Conservation (phyloP, 23 tunicate species). For the Pegea sp. region DNA sequence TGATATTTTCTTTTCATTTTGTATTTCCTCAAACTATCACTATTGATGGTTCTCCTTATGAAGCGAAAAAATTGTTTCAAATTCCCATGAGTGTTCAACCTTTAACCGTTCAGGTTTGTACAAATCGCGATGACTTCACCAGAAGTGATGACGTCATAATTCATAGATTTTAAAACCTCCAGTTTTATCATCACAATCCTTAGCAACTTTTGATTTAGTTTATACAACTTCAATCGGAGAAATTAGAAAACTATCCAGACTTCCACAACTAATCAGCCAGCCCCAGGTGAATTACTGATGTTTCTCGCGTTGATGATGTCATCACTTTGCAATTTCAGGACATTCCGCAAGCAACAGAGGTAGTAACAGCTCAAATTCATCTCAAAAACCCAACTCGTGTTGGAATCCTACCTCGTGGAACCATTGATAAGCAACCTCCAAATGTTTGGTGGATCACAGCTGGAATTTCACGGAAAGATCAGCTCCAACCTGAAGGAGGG, state of each 20-base stretch:
- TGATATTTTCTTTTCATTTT: too few relatives aligned
- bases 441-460: slow-evolving; percentile 95
- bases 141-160: too few relatives aligned
- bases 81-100: too few relatives aligned
- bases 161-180: not conserved
- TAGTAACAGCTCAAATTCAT: slow-evolving; percentile 20
- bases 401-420: slow-evolving; percentile 45
- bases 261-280: not conserved
- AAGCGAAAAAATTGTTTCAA: too few relatives aligned
- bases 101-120: too few relatives aligned
- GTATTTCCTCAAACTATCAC: too few relatives aligned
- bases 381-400: slow-evolving; percentile 39
- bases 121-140: too few relatives aligned
- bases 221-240: not conserved
- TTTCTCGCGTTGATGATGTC: not conserved
- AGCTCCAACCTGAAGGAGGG: slow-evolving; percentile 20
- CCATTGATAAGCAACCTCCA: slow-evolving; percentile 48
- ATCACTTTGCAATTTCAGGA: slow-evolving; percentile 3
- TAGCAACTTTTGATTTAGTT: not conserved
- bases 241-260: not conserved
- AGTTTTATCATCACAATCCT: not conserved
- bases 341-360: slow-evolving; percentile 14
- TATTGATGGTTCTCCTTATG: too few relatives aligned
- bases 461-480: slow-evolving; percentile 14
- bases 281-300: not conserved